Percentiles rank a stretch among this genome's conserved stretches.
Evolutionary conservation across 92 coral and sea anemone genomes (phyloP).

Genomic region (Epizoanthus rinbou): DNA sequence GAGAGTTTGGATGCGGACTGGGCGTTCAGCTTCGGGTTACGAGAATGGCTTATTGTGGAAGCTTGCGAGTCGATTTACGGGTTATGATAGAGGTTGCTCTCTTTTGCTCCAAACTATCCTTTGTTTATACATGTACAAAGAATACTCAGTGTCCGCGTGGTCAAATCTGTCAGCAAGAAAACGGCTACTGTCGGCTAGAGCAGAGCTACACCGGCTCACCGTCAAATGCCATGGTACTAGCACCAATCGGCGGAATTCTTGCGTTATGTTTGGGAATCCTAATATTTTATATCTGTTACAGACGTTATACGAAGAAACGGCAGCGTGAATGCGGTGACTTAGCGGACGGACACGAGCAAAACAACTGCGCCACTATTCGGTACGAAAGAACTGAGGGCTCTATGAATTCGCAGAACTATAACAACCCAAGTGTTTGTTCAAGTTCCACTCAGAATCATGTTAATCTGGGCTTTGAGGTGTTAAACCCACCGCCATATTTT

Average conservation of each 20-base stretch:
- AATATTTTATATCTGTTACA: constrained; percentile 31
- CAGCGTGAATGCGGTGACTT: background rate
- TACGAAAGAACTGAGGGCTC: background rate
- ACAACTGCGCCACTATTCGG: background rate
- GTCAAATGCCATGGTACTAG: constrained; percentile 2
- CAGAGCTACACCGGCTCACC: background rate
- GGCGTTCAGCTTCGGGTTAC: no score
- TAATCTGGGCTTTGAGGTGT: constrained; percentile 24
- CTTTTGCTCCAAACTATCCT: constrained; percentile 1
- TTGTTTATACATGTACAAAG: constrained; percentile 7
- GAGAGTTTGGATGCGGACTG: background rate
- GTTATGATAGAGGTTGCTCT: background rate
- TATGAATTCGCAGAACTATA: background rate
- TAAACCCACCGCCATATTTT: constrained; percentile 41
- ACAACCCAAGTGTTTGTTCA: background rate
- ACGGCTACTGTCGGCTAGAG: constrained; percentile 24
- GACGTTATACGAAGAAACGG: background rate
- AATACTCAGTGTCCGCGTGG: constrained; percentile 39
- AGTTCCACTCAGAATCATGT: constrained; percentile 18
- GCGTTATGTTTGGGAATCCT: constrained; percentile 12
- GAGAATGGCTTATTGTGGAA: background rate
- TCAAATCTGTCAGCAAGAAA: constrained; percentile 18
- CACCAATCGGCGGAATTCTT: constrained; percentile 15
- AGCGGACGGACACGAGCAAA: background rate
- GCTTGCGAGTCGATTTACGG: background rate